Base-by-base conservation (phyloP, 2,113 vertebrate species). In the Formicarius rufipectus region DNA sequence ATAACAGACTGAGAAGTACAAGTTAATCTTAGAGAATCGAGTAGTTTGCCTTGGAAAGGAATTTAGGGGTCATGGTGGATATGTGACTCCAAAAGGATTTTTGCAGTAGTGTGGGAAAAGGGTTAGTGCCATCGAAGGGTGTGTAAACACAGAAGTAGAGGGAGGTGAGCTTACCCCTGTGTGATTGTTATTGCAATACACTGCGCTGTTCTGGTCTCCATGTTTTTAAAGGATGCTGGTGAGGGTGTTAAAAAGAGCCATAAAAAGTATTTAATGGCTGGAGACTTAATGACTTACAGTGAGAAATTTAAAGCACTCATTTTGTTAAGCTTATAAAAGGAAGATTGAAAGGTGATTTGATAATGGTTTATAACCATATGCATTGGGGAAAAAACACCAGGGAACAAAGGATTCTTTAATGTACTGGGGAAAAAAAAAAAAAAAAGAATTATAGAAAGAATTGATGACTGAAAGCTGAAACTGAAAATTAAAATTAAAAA, bases 191-290 rank as follows among this genome's bases (percentile, higher is more conserved):
- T 87, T 94, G 45, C 58, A 95, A 23, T 74, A 30, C 22, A 53
- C 49, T 45, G 33, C 45, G 42, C 42, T 87, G 31, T 84, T 85
- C 82, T 90, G 82, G 74, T 59, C 74, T 83, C 74, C 6, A 4
- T 66, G 49, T 58, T 91, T 91, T 95, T 89, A 89, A 87, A 89
- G 80, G 67, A 88, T 95, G 55, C 71, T 94, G 82, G 74, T 0
- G 0, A 94, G 31, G 22, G 72, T 94, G 78, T 44, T 84, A 91
- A 96, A 96, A 85, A 73, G 53, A 84, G 40, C 60, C 64, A 69
- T 95, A 95, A 95, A 96, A 93, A 94, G 59, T 63, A 96, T 94
- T 91, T 95, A 95, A 80, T 80, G 75, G 59, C 84, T 91, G 68
- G 82, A 91, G 75, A 83, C 63, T 78, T 92, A 91, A 93, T 85